A percentile compares a stretch with the other conserved stretches of the same genome.
phyloP scores from a whole-genome alignment of 2,113 vertebrate species.

The Herpetotheres cachinnans region DNA sequence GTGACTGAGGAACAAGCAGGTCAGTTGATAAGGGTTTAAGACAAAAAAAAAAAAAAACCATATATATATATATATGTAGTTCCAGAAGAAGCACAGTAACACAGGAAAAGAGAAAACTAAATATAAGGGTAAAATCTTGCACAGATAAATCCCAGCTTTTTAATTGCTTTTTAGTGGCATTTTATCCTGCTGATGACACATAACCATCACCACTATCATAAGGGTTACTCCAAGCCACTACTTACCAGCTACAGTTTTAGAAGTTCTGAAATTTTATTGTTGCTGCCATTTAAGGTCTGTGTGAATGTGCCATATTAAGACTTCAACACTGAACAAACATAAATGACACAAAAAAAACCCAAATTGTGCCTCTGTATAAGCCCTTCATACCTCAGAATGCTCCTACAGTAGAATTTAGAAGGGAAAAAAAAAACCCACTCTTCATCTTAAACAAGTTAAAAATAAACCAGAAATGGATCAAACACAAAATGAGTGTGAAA shows the following conservation, averaged over 20 bases:
- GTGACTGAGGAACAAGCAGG: neutral
- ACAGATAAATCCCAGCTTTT: neutral
- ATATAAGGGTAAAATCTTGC: neutral
- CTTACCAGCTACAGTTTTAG: neutral
- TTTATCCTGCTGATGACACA: neutral
- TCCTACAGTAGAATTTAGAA: neutral
- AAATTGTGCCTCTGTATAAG: neutral
- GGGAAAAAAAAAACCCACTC: neutral
- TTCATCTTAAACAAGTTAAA: neutral
- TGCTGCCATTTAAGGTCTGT: neutral
- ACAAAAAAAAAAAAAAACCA: neutral
- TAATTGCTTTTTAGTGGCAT: neutral
- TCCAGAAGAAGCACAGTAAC: neutral
- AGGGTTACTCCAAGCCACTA: neutral
- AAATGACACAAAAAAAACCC: neutral
- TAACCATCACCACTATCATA: neutral
- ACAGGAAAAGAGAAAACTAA: neutral
- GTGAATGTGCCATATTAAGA: neutral
- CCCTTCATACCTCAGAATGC: neutral
- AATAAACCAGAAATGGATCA: neutral
- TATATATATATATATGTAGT: no score
- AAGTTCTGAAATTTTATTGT: neutral
- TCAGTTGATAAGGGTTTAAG: neutral
- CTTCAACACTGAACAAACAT: neutral
- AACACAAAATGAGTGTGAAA: neutral